Conservation (phyloP, 2,888 invertebrate genomes). For the Drosophila kambysellisi region DNA sequence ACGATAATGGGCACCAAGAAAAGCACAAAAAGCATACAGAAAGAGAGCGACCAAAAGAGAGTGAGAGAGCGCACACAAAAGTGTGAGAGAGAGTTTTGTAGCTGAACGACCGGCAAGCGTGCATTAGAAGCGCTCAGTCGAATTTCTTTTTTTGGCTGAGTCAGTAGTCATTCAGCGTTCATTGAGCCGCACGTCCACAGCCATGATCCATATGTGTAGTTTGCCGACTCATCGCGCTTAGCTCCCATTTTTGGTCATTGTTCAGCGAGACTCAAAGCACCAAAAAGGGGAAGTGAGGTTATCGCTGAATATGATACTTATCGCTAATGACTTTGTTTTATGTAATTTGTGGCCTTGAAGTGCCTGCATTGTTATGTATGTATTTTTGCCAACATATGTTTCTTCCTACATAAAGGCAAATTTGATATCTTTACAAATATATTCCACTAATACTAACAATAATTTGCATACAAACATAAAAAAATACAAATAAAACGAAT, state of each 20-base stretch:
- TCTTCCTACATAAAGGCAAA: background rate
- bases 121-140: constrained; percentile 15
- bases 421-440: background rate
- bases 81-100: background rate
- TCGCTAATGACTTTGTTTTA: constrained; percentile 10
- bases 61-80: background rate
- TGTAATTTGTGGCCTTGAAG: constrained; percentile 9
- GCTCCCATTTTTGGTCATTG: constrained; percentile 41
- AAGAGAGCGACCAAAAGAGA: background rate
- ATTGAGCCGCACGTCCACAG: constrained; percentile 20
- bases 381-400: background rate
- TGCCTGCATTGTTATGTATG: background rate
- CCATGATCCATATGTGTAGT: constrained; percentile 43
- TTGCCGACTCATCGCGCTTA: constrained; percentile 44
- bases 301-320: constrained; percentile 9
- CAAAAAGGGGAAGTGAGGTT: constrained; percentile 50
- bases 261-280: constrained; percentile 34
- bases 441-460: background rate
- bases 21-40: background rate
- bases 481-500: background rate
- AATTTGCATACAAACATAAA: background rate
- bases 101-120: constrained; percentile 27
- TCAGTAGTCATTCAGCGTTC: constrained; percentile 19
- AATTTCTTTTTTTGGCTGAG: constrained; percentile 5
- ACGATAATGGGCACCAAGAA: constrained; percentile 12